Evolutionary conservation across 2,797 vertebrate genomes (phyloP).

Genomic region (Acanthurus leucopareius): DNA sequence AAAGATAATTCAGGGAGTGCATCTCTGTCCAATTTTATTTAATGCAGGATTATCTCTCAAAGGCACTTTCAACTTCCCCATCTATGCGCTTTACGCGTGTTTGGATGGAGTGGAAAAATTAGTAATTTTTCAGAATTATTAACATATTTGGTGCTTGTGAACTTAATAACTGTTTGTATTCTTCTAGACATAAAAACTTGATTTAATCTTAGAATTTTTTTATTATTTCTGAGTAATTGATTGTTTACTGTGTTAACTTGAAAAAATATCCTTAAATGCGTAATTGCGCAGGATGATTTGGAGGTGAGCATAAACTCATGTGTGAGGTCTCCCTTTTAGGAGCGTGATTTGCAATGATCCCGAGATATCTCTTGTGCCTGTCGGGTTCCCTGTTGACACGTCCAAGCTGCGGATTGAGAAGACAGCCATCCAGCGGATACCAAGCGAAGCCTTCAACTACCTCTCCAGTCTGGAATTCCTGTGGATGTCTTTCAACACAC

Average conservation of each 20-base stretch:
- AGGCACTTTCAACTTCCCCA: constrained; percentile 82
- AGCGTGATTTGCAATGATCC: constrained; percentile 96
- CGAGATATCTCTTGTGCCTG: constrained; percentile 93
- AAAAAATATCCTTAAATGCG: neutral
- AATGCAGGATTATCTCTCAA: constrained; percentile 88
- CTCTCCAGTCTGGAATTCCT: constrained; percentile 93
- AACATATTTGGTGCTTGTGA: neutral
- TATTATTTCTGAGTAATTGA: neutral
- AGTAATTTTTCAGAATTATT: constrained; percentile 9
- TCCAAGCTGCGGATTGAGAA: constrained; percentile 94
- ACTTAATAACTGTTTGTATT: neutral
- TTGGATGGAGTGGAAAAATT: constrained; percentile 34
- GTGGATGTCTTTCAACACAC: constrained; percentile 96
- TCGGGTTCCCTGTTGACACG: constrained; percentile 91
- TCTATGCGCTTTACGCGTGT: constrained; percentile 56
- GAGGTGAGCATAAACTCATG: neutral
- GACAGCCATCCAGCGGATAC: constrained; percentile 92
- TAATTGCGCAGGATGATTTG: neutral
- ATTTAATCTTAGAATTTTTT: neutral
- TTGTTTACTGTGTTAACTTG: neutral
- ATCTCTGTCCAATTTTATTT: constrained; percentile 80
- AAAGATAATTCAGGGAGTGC: constrained; percentile 75
- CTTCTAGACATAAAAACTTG: neutral
- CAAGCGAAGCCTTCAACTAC: constrained; percentile 90
- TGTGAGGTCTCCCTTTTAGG: constrained; percentile 74